Conservation (phyloP, 2,888 invertebrate species). For the Aradus depressus region DNA sequence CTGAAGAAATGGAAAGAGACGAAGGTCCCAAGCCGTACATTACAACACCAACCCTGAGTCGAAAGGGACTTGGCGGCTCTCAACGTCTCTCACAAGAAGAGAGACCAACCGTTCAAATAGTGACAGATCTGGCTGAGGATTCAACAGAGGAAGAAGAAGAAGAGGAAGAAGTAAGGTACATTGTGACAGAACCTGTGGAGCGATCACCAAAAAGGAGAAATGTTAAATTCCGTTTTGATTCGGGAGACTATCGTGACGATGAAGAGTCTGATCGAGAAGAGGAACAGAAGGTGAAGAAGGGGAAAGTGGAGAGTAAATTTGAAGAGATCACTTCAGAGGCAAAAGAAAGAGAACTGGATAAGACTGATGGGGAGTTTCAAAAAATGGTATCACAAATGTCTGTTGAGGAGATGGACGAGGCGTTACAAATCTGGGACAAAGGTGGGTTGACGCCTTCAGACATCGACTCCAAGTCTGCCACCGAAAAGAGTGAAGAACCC, state of each 20-base stretch:
- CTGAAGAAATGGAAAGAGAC: conserved; percentile 17
- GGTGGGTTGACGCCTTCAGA: conserved; percentile 29
- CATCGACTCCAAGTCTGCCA: conserved; percentile 27
- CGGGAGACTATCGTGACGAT: conserved; percentile 34
- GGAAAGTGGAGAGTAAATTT: conserved; percentile 37
- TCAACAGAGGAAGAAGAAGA: conserved; percentile 34
- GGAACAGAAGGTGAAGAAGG: conserved; percentile 11
- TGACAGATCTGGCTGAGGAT: conserved; percentile 34
- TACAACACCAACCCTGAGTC: conserved; percentile 37
- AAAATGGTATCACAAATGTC: conserved; percentile 42
- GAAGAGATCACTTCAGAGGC: conserved; percentile 43
- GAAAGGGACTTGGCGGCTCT: conserved; percentile 36
- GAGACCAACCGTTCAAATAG: conserved; percentile 36
- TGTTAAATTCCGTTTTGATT: conserved; percentile 41
- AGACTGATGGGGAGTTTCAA: conserved; percentile 39
- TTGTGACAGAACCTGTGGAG: conserved; percentile 31
- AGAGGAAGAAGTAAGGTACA: conserved; percentile 28
- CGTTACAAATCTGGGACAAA: conserved; percentile 41
- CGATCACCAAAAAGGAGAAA: conserved; percentile 31
- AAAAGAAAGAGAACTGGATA: conserved; percentile 35
- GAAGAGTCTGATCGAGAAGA: conserved; percentile 21
- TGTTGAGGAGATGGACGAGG: conserved; percentile 42
- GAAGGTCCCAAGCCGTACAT: conserved; percentile 19
- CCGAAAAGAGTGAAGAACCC: conserved; percentile 26
- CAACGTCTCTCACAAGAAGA: conserved; percentile 35